Percentiles rank a stretch among this genome's conserved stretches.
These are phyloP conservation scores for Triplophysa yarkandensis DNA, from an alignment of 2,797 vertebrate genomes.

Conservation along the genomic window DNA sequence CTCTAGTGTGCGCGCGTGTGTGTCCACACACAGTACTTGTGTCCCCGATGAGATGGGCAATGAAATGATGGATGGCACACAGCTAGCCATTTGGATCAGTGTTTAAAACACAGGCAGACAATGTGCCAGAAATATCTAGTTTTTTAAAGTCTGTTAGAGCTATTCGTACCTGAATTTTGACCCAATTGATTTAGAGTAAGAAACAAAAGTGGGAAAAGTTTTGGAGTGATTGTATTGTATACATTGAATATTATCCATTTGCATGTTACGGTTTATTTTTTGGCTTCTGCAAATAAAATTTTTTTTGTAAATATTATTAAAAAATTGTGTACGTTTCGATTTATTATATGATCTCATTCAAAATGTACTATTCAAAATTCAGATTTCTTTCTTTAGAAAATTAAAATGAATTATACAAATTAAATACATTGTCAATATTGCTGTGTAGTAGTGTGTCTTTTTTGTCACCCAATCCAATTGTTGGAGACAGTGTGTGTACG, in stretches of 20 bases:
- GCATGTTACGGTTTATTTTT: too few species aligned
- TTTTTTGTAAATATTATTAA: too few species aligned
- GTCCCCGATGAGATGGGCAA: conserved; percentile 44
- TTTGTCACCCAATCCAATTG: background rate
- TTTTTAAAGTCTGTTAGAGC: conserved; percentile 31
- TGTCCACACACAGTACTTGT: background rate
- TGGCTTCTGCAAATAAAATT: too few species aligned
- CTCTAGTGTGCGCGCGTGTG: conserved; percentile 40
- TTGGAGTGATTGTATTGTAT: background rate
- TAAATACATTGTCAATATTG: too few species aligned
- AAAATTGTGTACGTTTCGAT: too few species aligned
- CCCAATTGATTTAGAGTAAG: conserved; percentile 34
- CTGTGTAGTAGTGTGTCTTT: background rate
- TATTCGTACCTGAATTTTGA: conserved; percentile 42
- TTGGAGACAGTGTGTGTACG: background rate
- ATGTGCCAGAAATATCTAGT: conserved; percentile 37
- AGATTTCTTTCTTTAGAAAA: too few species aligned
- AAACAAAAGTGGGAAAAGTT: conserved; percentile 15
- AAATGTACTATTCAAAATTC: too few species aligned
- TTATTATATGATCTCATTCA: too few species aligned
- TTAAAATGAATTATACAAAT: too few species aligned
- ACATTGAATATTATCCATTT: background rate
- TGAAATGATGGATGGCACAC: conserved; percentile 41
- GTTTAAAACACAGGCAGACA: conserved; percentile 44
- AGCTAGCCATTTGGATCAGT: conserved; percentile 42